A percentile compares a stretch with the other conserved stretches of the same genome.
phyloP scores from a whole-genome alignment of 2,113 vertebrate genomes.

The Apeltes quadracus region DNA sequence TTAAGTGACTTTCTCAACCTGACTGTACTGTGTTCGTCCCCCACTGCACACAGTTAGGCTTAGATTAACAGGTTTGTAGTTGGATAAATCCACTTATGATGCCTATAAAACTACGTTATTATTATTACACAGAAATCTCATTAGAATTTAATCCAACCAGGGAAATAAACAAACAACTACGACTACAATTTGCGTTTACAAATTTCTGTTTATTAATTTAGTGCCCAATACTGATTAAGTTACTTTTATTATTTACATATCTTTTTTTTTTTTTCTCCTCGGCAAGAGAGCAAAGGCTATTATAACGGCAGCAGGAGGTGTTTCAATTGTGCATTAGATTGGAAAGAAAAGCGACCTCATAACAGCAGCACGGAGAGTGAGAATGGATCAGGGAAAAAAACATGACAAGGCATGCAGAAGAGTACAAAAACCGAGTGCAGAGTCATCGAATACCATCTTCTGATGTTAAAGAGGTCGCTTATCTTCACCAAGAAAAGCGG shows the following conservation, averaged over 20 bases:
- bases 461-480: too few relatives aligned
- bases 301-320: background rate
- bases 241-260: background rate
- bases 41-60: background rate
- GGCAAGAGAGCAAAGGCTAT: background rate
- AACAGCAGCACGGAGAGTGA: background rate
- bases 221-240: background rate
- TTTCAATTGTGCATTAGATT: slow-evolving; percentile 7
- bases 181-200: background rate
- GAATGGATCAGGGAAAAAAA: slow-evolving; percentile 20
- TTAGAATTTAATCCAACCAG: background rate
- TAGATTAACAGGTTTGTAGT: background rate
- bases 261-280: background rate
- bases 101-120: background rate
- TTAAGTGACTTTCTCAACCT: too few relatives aligned
- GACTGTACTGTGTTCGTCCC: too few relatives aligned
- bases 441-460: too few relatives aligned
- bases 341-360: background rate
- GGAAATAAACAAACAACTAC: background rate
- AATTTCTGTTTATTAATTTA: background rate
- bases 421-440: too few relatives aligned
- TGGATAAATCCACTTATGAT: background rate
- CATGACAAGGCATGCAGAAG: slow-evolving; percentile 2
- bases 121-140: too few relatives aligned
- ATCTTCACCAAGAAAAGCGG: too few relatives aligned